A percentile compares a stretch with the other conserved stretches of the same genome.
These are phyloP conservation scores for Gari tellinella DNA, from an alignment of 2,888 invertebrate species.

Conservation along the genomic window DNA sequence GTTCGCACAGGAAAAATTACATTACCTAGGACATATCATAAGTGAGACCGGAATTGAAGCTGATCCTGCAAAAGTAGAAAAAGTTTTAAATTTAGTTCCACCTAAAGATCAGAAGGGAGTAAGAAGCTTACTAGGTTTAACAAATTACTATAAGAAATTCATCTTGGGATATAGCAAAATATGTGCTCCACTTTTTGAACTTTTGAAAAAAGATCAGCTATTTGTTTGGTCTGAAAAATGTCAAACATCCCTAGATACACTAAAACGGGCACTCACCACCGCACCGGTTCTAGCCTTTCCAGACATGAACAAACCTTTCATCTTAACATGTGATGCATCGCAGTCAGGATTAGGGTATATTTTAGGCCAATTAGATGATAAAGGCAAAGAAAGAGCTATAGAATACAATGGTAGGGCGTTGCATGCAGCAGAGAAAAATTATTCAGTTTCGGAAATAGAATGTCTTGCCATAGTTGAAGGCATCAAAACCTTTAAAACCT, in stretches of 20 bases:
- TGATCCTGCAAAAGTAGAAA: slow-evolving; percentile 47
- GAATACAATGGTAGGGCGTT: slow-evolving; percentile 56
- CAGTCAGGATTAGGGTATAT: slow-evolving; percentile 54
- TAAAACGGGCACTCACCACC: slow-evolving; percentile 68
- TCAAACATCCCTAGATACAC: slow-evolving; percentile 71
- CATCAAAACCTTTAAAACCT: slow-evolving; percentile 48
- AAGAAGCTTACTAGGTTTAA: slow-evolving; percentile 52
- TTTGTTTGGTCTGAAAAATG: slow-evolving; percentile 75
- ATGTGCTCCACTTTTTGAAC: slow-evolving; percentile 72
- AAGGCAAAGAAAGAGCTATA: slow-evolving; percentile 51
- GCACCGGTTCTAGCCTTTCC: slow-evolving; percentile 62
- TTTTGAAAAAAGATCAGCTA: slow-evolving; percentile 69
- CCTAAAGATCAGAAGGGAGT: slow-evolving; percentile 55
- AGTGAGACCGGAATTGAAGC: slow-evolving; percentile 58
- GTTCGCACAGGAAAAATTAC: slow-evolving; percentile 19
- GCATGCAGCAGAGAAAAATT: slow-evolving; percentile 34
- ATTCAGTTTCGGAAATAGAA: slow-evolving; percentile 46
- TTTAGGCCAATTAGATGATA: slow-evolving; percentile 50
- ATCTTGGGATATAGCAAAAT: slow-evolving; percentile 60
- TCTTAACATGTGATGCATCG: slow-evolving; percentile 50
- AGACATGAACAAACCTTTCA: slow-evolving; percentile 58
- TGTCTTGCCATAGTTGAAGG: slow-evolving; percentile 46
- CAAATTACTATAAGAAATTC: slow-evolving; percentile 80
- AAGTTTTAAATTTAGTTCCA: slow-evolving; percentile 40
- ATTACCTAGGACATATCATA: slow-evolving; percentile 16